Evolutionary conservation across 2,888 invertebrate genomes (phyloP).

Genomic region (Dioctria linearis): DNA sequence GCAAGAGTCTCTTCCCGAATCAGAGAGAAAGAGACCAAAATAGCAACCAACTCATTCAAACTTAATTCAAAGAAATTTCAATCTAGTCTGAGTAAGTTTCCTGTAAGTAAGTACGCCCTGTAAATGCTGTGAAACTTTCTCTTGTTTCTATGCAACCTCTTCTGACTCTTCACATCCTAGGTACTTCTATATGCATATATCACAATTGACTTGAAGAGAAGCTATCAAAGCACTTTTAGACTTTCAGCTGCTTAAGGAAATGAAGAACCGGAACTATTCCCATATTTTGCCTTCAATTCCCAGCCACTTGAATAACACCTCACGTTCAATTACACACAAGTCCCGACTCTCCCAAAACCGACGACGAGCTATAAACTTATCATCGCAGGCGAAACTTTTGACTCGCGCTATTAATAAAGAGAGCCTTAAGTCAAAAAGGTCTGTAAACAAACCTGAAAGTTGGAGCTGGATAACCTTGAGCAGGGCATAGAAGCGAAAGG

Average conservation of each 20-base stretch:
- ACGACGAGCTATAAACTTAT: neutral
- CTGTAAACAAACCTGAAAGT: conserved; percentile 74
- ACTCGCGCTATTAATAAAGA: neutral
- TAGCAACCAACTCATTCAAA: conserved; percentile 15
- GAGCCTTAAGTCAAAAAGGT: neutral
- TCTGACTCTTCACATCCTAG: neutral
- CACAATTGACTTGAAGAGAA: neutral
- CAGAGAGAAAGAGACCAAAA: too few species aligned
- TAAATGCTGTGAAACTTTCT: neutral
- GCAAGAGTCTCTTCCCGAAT: neutral
- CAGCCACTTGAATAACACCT: conserved; percentile 4
- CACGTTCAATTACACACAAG: conserved; percentile 43
- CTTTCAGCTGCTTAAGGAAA: neutral
- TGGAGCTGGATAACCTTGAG: conserved; percentile 80
- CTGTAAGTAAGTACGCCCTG: neutral
- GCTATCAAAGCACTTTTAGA: neutral
- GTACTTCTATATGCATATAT: neutral
- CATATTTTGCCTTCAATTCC: conserved; percentile 9
- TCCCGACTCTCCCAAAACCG: too few species aligned
- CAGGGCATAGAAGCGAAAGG: conserved; percentile 75
- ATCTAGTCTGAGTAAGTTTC: conserved; percentile 22
- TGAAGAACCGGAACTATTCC: conserved; percentile 21
- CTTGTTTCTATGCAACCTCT: neutral
- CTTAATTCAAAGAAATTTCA: conserved; percentile 33
- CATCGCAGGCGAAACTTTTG: neutral